Conservation (phyloP, 2,888 invertebrate species). For the Pseudococcus jackbeardsleyi region DNA sequence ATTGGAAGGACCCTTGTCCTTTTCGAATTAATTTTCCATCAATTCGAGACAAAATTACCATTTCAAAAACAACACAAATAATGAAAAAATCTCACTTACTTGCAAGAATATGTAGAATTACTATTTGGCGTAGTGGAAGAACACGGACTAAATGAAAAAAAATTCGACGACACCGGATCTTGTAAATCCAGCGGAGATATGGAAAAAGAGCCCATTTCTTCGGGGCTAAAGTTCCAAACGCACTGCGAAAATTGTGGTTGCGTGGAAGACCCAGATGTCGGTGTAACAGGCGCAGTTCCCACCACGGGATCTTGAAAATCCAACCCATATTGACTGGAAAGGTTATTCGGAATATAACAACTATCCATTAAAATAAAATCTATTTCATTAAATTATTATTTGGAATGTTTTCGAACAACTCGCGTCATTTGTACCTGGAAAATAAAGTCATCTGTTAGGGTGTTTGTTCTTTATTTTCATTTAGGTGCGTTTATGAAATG, state of each 20-base stretch:
- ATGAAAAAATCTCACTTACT: conserved; percentile 25
- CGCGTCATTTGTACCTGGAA: conserved; percentile 52
- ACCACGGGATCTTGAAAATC: conserved; percentile 57
- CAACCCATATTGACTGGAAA: conserved; percentile 61
- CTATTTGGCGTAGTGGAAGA: conserved; percentile 57
- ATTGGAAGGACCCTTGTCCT: too few species aligned
- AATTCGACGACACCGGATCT: conserved; percentile 59
- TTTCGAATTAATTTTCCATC: too few species aligned
- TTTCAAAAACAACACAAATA: too few species aligned
- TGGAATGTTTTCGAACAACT: conserved; percentile 31
- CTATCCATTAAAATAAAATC: conserved; percentile 67
- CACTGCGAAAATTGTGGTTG: conserved; percentile 63
- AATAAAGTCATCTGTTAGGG: conserved; percentile 32
- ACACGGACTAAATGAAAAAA: conserved; percentile 62
- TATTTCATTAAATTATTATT: conserved; percentile 34
- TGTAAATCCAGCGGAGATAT: conserved; percentile 62
- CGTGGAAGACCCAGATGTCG: conserved; percentile 57
- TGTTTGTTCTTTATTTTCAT: not conserved
- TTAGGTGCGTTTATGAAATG: not conserved
- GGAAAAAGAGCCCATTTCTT: conserved; percentile 63
- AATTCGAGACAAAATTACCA: too few species aligned
- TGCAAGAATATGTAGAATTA: conserved; percentile 59
- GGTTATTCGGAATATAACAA: conserved; percentile 68
- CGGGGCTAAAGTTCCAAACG: conserved; percentile 64
- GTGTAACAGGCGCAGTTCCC: conserved; percentile 58